Base-by-base conservation (phyloP, 2,113 vertebrate genomes). In the Poecilia latipinna region DNA sequence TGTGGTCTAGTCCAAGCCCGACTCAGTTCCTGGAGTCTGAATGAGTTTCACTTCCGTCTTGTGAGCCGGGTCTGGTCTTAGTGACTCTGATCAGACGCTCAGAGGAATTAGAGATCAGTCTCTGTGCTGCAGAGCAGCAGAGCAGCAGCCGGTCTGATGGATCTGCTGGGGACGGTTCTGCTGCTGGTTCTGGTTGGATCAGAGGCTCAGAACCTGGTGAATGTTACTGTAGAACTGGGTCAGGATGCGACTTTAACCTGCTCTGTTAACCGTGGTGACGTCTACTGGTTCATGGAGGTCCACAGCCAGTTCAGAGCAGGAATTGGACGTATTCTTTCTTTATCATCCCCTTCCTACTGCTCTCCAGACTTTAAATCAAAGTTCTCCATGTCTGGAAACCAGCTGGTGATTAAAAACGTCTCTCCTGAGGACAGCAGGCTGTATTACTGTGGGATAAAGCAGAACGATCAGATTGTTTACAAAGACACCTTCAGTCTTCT, bases 301-400 rank as follows among this genome's bases (percentile, higher is more conserved):
- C 0, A 77, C 42, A 31, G 28, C 3, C 26, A 31, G 6, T 0
- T 71, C 28, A 31, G 1, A 26, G 22, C 0, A 1, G 0, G 0
- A n/a, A 75, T 80, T 10, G 0, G 4, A 1, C 32, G 0, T 0
- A 60, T 3, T 0, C 0, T 17, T 4, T 72, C 63, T 0, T 10
- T 0, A 22, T 2, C 6, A 12, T 0, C 0, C 1, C 2, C 22
- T 29, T 2, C 0, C 0, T 72, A 51, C 64, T 11, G 13, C 5
- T 19, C 3, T 24, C 3, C 26, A 11, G 33, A 33, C 0, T 64
- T 29, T 1, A 19, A 12, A 17, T n/a, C 12, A 39, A 74, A 57
- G 39, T 78, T 8, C 61, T 13, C 0, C 17, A 32, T 13, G 22
- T n/a, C 5, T 2, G 10, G 17, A 22, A 51, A 51, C 48, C 17